Base-by-base conservation (phyloP, 2,797 vertebrate genomes). In the Scyliorhinus canicula region DNA sequence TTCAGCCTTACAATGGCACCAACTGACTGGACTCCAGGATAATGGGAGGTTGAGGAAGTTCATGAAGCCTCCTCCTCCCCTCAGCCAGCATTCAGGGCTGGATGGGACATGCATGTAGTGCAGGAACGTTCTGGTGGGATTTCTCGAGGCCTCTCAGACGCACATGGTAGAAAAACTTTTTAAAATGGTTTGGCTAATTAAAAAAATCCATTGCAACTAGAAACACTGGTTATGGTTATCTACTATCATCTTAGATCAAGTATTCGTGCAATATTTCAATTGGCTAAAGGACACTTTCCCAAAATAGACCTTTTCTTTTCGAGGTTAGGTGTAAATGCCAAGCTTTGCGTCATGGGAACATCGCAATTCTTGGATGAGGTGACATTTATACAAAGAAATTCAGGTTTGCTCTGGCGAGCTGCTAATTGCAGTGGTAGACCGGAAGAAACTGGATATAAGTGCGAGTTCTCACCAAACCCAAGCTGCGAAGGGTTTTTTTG, bases 381-480 rank as follows among this genome's bases (percentile, higher is more conserved):
- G 28, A 74, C 93, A 93, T 93, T 67, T 24, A 91, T 91, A 47
- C 40, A 67, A 65, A 93, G 52, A 47, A 21, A 52, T 69, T 69
- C 63, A 26, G 60, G 40, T 47, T 67, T 93, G 40, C n/a, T 65
- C 35, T 40, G 90, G 26, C 40, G 21, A 28, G 21, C 86, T 90
- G 31, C 40, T 90, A 82, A 60, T 90, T 35, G 14, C 65, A 96
- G 14, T 77, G 97, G 97, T 96, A 97, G 97, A 96, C 97, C 96
- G 96, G 97, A 97, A 97, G 95, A 96, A 97, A 97, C 97, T 97
- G 97, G 98, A 98, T 97, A 97, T 97, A 98, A 98, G 97, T 97
- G 97, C 98, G 97, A 97, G 97, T 97, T 97, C 97, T 97, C 97
- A 97, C 96, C 98, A 97, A 97, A 97, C 97, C 96, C 97, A 97